phyloP scores from a whole-genome alignment of 2,888 invertebrate species.

The Zelleria hepariella region DNA sequence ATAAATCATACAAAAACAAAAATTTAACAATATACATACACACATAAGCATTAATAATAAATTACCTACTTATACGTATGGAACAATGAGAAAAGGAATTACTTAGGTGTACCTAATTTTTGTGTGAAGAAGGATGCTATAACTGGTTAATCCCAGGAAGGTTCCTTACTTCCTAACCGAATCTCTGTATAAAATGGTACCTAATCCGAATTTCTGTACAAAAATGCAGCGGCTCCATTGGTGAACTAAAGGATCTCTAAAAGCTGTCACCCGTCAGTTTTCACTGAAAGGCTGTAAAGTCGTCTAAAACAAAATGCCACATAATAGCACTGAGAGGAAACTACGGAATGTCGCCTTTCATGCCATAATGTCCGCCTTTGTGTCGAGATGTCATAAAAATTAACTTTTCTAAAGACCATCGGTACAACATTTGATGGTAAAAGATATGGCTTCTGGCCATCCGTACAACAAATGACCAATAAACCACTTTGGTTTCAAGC shows the following conservation, averaged over 20 bases:
- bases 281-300: slow-evolving; percentile 1
- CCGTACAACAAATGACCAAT: background rate
- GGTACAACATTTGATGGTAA: slow-evolving; percentile 61
- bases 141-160: too few species aligned
- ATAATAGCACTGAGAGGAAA: slow-evolving; percentile 40
- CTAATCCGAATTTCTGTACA: too few species aligned
- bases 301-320: slow-evolving; percentile 15
- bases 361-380: slow-evolving; percentile 48
- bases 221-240: too few species aligned
- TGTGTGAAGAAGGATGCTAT: too few species aligned
- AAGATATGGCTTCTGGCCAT: slow-evolving; percentile 33
- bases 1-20: too few species aligned
- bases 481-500: background rate
- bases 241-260: background rate
- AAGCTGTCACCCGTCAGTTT: background rate
- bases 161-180: too few species aligned
- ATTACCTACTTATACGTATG: too few species aligned
- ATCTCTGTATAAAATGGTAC: too few species aligned
- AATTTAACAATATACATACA: too few species aligned
- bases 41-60: too few species aligned
- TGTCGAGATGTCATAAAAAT: slow-evolving; percentile 62
- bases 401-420: slow-evolving; percentile 48
- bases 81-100: too few species aligned
- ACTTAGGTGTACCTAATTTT: too few species aligned
- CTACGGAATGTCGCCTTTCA: slow-evolving; percentile 49